A percentile compares a stretch with the other conserved stretches of the same genome.
Evolutionary conservation across 2,888 invertebrate species (phyloP).

Genomic region (Brachypalpus laphriformis): DNA sequence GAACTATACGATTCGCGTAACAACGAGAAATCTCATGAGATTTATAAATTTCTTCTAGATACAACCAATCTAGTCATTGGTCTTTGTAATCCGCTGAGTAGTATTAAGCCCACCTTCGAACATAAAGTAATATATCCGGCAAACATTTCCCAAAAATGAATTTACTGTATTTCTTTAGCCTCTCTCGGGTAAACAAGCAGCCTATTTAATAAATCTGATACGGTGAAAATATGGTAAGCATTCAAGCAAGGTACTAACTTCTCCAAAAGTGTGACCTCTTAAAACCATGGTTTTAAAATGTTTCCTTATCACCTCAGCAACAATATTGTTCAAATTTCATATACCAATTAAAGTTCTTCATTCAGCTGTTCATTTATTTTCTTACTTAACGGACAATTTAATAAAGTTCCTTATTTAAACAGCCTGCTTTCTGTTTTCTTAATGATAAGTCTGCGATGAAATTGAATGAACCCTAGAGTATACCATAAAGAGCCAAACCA

Average conservation of each 20-base stretch:
- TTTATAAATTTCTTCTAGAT: too few relatives aligned
- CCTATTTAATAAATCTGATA: too few relatives aligned
- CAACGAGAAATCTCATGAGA: too few relatives aligned
- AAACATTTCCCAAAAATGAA: too few relatives aligned
- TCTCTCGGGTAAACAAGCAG: too few relatives aligned
- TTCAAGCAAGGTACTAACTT: neutral
- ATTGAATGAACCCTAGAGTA: slow-evolving; percentile 18
- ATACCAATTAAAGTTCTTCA: slow-evolving; percentile 14
- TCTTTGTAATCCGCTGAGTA: too few relatives aligned
- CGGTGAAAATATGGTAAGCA: neutral
- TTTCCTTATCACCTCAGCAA: neutral
- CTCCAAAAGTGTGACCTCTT: slow-evolving; percentile 12
- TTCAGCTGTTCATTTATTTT: neutral
- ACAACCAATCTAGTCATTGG: too few relatives aligned
- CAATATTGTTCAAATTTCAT: slow-evolving; percentile 18
- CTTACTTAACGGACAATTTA: slow-evolving; percentile 8
- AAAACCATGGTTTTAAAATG: neutral
- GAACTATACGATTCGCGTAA: too few relatives aligned
- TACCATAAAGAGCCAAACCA: slow-evolving; percentile 14
- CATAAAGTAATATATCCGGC: too few relatives aligned
- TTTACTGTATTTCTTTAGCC: too few relatives aligned
- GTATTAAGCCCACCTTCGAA: too few relatives aligned
- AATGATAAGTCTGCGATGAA: slow-evolving; percentile 8
- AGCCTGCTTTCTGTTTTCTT: neutral
- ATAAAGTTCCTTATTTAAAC: slow-evolving; percentile 6